Evolutionary conservation across 2,797 vertebrate species (phyloP).

Genomic region (Oreortyx pictus): DNA sequence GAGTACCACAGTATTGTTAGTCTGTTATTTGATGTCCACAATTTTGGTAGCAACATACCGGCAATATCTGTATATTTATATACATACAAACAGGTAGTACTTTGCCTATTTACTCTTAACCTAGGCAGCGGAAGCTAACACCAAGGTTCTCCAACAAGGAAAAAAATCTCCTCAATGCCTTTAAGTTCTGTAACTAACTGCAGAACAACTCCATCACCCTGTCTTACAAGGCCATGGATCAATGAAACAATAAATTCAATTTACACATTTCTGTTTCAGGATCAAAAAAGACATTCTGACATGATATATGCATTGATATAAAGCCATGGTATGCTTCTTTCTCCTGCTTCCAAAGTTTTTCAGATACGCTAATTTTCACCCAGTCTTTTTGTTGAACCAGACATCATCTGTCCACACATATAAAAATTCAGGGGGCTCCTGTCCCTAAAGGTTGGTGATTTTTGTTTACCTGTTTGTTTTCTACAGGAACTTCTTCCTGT

Average conservation of each 20-base stretch:
- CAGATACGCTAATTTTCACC: background rate
- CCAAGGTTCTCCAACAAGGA: background rate
- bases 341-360: constrained; percentile 2
- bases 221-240: background rate
- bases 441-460: background rate
- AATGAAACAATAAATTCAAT: background rate
- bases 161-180: background rate
- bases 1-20: background rate
- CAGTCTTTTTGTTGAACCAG: constrained; percentile 15
- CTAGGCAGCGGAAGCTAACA: background rate
- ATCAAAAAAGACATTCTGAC: background rate
- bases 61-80: background rate
- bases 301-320: background rate
- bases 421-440: constrained; percentile 20
- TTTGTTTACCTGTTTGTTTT: background rate
- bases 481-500: background rate
- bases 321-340: background rate
- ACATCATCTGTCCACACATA: constrained; percentile 21
- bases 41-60: background rate
- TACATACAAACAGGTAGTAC: background rate
- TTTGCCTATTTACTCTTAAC: background rate
- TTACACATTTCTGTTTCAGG: background rate
- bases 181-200: background rate
- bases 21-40: background rate
- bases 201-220: background rate